Conservation (phyloP, 1,140 invertebrate genomes). For the Penaeus indicus region DNA sequence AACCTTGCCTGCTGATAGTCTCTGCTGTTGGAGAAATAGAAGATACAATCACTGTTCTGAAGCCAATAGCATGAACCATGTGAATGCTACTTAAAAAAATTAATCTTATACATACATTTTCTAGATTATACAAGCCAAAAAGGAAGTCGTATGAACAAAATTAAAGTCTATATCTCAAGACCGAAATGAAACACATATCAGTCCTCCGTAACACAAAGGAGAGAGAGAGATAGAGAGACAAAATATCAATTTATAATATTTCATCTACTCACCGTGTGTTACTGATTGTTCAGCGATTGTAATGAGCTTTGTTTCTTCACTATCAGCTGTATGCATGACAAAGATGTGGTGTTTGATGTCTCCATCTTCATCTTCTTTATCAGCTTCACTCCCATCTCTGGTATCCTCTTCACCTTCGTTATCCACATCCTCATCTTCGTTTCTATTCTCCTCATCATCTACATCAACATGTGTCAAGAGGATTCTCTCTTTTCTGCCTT, state of each 20-base stretch:
- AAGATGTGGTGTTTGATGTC: conserved; percentile 55
- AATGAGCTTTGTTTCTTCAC: conserved; percentile 49
- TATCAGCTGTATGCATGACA: conserved; percentile 53
- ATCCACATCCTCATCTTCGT: not conserved
- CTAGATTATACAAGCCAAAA: no score
- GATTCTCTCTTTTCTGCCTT: conserved; percentile 20
- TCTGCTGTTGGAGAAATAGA: not conserved
- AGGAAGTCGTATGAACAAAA: no score
- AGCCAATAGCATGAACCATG: no score
- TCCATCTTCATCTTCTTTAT: conserved; percentile 7
- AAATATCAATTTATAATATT: no score
- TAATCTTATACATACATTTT: no score
- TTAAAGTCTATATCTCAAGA: no score
- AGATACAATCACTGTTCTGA: not conserved
- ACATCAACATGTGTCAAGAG: conserved; percentile 35
- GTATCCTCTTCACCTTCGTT: conserved; percentile 10
- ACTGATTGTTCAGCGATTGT: conserved; percentile 42
- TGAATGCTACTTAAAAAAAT: no score
- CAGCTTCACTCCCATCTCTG: conserved; percentile 16
- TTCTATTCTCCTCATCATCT: not conserved
- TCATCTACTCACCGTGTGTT: not conserved
- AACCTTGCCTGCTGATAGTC: not conserved
- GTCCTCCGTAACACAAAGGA: no score
- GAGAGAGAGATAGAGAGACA: no score
- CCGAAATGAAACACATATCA: no score